These are phyloP conservation scores for Neotragus moschatus DNA, from an alignment of 2,113 vertebrate species.

Conservation along the genomic window DNA sequence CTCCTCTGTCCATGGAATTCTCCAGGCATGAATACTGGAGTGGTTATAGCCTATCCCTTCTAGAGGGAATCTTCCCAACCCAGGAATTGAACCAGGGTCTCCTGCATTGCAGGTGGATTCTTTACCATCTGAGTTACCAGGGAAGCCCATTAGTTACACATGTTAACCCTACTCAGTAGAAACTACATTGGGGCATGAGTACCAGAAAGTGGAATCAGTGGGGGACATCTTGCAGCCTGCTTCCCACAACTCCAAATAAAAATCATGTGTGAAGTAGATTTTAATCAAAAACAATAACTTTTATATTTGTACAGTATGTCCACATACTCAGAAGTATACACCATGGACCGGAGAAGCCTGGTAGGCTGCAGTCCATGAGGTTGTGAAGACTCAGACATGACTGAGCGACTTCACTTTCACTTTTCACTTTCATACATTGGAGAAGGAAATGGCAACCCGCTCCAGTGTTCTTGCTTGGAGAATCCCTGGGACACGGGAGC, in stretches of 20 bases:
- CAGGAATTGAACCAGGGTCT: neutral
- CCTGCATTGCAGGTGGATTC: neutral
- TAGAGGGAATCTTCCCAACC: neutral
- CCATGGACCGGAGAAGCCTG: too few species aligned
- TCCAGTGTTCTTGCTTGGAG: too few species aligned
- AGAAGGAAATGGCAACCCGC: too few species aligned
- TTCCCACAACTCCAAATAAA: neutral
- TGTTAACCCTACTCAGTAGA: neutral
- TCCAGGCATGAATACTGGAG: neutral
- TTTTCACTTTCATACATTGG: too few species aligned
- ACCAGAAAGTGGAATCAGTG: neutral
- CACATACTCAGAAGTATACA: too few species aligned
- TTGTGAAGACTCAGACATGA: accelerated
- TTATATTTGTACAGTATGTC: neutral
- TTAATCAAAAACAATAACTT: neutral
- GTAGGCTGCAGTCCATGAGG: too few species aligned
- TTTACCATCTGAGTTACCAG: neutral
- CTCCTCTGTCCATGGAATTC: neutral
- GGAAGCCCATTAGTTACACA: neutral
- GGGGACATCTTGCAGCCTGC: neutral
- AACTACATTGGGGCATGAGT: neutral
- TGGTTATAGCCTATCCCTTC: neutral
- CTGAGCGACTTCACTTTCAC: too few species aligned
- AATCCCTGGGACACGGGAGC: too few species aligned
- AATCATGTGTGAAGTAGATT: neutral